Evolutionary conservation across 2,888 invertebrate genomes (phyloP).

Genomic region (Hypselothyrea guttata): DNA sequence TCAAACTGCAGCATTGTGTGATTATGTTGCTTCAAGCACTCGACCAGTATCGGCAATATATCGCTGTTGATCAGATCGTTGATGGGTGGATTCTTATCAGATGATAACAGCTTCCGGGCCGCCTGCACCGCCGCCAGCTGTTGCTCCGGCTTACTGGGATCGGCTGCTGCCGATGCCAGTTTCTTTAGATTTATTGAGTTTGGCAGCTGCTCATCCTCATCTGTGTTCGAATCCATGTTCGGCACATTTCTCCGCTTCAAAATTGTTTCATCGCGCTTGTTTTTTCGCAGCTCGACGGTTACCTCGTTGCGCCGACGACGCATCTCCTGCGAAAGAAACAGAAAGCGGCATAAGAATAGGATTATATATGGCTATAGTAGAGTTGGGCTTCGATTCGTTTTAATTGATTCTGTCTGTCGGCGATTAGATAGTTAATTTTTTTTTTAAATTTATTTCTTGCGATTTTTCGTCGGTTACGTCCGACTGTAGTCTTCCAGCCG

Average conservation of each 20-base stretch:
- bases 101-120: constrained; percentile 96
- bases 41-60: constrained; percentile 96
- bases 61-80: constrained; percentile 96
- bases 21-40: constrained; percentile 93
- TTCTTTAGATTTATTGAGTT: constrained; percentile 88
- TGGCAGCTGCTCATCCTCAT: constrained; percentile 89
- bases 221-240: constrained; percentile 89
- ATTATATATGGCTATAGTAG: neutral
- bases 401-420: too few species aligned
- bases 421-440: too few species aligned
- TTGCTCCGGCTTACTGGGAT: constrained; percentile 89
- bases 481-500: too few species aligned
- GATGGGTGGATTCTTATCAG: constrained; percentile 99
- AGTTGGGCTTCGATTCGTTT: too few species aligned
- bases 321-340: constrained; percentile 95
- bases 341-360: neutral
- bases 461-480: too few species aligned
- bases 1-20: constrained; percentile 97
- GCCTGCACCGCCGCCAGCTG: constrained; percentile 97
- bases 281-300: constrained; percentile 97
- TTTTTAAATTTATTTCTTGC: too few species aligned
- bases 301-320: constrained; percentile 97
- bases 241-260: constrained; percentile 98
- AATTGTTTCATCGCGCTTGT: constrained; percentile 98
- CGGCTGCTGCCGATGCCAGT: constrained; percentile 93